Percentiles rank a stretch among this genome's conserved stretches.
These are phyloP conservation scores for Montifringilla adamsi DNA, from an alignment of 2,113 vertebrate species.

Conservation along the genomic window DNA sequence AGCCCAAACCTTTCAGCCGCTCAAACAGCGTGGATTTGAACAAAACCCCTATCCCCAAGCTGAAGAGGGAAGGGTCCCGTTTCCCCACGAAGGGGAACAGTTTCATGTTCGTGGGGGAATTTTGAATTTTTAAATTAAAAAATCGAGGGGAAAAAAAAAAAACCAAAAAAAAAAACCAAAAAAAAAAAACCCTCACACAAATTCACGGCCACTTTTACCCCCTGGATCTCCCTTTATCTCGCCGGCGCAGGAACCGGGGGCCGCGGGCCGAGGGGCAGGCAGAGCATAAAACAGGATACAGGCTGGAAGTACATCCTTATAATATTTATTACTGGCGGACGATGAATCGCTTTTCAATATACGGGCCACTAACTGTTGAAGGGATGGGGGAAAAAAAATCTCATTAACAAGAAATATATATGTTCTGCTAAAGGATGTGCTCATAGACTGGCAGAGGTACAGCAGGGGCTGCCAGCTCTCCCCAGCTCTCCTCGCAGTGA, in stretches of 20 bases:
- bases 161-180: too few relatives aligned
- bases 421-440: constrained; percentile 35
- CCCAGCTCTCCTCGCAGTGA: not conserved
- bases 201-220: not conserved
- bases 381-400: not conserved
- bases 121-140: not conserved
- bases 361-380: constrained; percentile 23
- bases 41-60: rapidly evolving
- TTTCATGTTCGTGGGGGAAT: not conserved
- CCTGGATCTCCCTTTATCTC: not conserved
- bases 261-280: not conserved
- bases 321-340: constrained; percentile 54
- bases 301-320: constrained; percentile 50
- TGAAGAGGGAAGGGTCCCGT: not conserved
- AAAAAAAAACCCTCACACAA: too few relatives aligned
- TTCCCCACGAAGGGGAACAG: rapidly evolving
- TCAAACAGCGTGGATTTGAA: not conserved
- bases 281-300: constrained; percentile 2
- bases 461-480: not conserved
- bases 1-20: not conserved
- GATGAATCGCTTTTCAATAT: constrained; percentile 56
- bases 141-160: rapidly evolving
- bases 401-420: constrained; percentile 33
- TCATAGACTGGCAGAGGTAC: constrained; percentile 8
- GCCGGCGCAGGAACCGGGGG: not conserved